These are phyloP conservation scores for Pollenia labialis DNA, from an alignment of 2,888 invertebrate species.

Conservation along the genomic window DNA sequence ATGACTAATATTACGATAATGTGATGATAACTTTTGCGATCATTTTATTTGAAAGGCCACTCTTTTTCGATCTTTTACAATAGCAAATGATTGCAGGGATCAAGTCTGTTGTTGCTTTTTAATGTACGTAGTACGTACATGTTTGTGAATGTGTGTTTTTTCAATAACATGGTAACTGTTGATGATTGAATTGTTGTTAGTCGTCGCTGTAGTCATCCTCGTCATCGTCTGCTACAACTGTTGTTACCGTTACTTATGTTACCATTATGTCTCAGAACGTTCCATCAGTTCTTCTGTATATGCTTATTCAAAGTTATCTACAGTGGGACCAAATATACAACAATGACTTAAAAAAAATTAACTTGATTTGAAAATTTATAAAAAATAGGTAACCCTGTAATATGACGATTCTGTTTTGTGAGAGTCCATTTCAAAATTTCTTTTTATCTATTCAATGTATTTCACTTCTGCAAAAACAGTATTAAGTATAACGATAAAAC, in stretches of 20 bases:
- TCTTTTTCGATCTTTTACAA: no score
- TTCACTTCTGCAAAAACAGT: no score
- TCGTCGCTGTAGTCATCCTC: conserved; percentile 37
- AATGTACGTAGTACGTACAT: background rate
- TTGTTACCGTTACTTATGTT: conserved; percentile 70
- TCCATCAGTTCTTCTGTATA: conserved; percentile 26
- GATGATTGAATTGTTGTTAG: conserved; percentile 66
- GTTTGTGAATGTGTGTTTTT: conserved; percentile 11
- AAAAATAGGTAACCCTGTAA: no score
- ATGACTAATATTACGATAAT: no score
- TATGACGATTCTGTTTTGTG: no score
- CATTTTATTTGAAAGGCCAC: no score
- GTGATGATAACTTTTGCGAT: no score
- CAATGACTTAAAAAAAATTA: no score
- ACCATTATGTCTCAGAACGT: conserved; percentile 58
- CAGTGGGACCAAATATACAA: conserved; percentile 1
- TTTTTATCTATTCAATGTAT: no score
- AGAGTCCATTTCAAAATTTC: no score
- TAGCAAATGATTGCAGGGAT: background rate
- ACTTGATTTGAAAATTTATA: no score
- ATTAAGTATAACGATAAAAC: no score
- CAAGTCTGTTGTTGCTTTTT: background rate
- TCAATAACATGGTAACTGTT: conserved; percentile 51
- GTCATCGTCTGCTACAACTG: conserved; percentile 56
- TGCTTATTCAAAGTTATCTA: conserved; percentile 4